phyloP scores from a whole-genome alignment of 1,140 invertebrate genomes.

The Archivesica marissinica region DNA sequence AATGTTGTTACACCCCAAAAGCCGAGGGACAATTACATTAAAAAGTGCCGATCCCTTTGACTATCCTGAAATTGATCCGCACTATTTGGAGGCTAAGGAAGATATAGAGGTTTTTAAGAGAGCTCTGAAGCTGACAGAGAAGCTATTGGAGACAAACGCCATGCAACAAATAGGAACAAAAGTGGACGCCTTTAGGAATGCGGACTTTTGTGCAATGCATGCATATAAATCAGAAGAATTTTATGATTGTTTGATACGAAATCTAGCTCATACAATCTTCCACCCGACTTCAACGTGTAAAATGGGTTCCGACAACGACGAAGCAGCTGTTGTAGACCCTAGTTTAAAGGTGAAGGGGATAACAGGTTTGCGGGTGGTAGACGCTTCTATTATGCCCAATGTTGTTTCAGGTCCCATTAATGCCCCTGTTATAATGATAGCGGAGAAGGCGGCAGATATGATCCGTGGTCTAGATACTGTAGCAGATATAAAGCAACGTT shows the following conservation, averaged over 20 bases:
- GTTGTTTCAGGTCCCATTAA: slow-evolving; percentile 89
- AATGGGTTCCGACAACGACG: slow-evolving; percentile 94
- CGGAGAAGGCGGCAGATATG: slow-evolving; percentile 92
- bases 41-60: slow-evolving; percentile 89
- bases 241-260: slow-evolving; percentile 77
- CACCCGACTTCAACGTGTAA: slow-evolving; percentile 96
- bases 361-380: slow-evolving; percentile 67
- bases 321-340: slow-evolving; percentile 93
- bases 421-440: slow-evolving; percentile 93
- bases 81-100: slow-evolving; percentile 69
- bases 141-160: slow-evolving; percentile 48
- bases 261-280: slow-evolving; percentile 88
- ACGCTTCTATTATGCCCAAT: slow-evolving; percentile 74
- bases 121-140: slow-evolving; percentile 62
- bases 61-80: slow-evolving; percentile 92
- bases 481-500: too few species aligned
- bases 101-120: slow-evolving; percentile 68
- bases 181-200: slow-evolving; percentile 32
- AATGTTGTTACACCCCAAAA: slow-evolving; percentile 71
- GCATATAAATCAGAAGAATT: slow-evolving; percentile 74
- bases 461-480: slow-evolving; percentile 82
- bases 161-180: slow-evolving; percentile 60
- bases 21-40: slow-evolving; percentile 73
- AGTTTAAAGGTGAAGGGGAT: slow-evolving; percentile 84
- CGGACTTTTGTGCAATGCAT: slow-evolving; percentile 49